phyloP scores from a whole-genome alignment of 2,888 invertebrate species.

The Heliconius charithonia region DNA sequence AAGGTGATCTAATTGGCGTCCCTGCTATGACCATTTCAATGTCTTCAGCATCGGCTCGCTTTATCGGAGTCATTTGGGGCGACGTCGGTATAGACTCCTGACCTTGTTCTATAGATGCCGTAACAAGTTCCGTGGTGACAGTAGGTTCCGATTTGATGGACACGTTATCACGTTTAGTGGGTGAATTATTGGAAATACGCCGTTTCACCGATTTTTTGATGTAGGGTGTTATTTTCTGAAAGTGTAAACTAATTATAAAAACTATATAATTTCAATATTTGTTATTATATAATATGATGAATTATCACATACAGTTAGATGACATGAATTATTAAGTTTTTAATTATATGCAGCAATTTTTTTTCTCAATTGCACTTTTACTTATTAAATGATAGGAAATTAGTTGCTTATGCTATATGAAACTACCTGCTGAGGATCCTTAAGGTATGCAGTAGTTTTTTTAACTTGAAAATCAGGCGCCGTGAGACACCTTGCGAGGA shows the following conservation, averaged over 20 bases:
- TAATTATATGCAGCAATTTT: too few relatives aligned
- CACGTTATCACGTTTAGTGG: constrained; percentile 61
- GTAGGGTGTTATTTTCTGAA: constrained; percentile 70
- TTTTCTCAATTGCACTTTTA: too few relatives aligned
- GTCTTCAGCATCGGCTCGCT: constrained; percentile 49
- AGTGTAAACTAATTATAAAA: background rate
- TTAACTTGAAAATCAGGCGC: constrained; percentile 72
- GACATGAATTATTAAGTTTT: too few relatives aligned
- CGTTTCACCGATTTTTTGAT: constrained; percentile 61
- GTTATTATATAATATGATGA: background rate
- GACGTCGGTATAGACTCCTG: constrained; percentile 67
- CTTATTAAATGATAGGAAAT: too few relatives aligned
- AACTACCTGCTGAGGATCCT: constrained; percentile 67
- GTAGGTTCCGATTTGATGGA: constrained; percentile 73
- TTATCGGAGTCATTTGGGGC: constrained; percentile 61
- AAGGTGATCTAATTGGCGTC: constrained; percentile 51
- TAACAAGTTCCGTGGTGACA: constrained; percentile 70
- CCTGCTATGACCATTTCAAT: constrained; percentile 66
- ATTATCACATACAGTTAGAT: too few relatives aligned
- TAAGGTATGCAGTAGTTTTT: constrained; percentile 63
- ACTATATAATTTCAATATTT: background rate
- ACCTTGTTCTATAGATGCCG: constrained; percentile 67
- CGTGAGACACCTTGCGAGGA: constrained; percentile 71
- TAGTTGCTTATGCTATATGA: background rate
- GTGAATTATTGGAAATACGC: constrained; percentile 59